A percentile compares a stretch with the other conserved stretches of the same genome.
These are phyloP conservation scores for Tetragonula carbonaria DNA, from an alignment of 2,888 invertebrate genomes.

Conservation along the genomic window DNA sequence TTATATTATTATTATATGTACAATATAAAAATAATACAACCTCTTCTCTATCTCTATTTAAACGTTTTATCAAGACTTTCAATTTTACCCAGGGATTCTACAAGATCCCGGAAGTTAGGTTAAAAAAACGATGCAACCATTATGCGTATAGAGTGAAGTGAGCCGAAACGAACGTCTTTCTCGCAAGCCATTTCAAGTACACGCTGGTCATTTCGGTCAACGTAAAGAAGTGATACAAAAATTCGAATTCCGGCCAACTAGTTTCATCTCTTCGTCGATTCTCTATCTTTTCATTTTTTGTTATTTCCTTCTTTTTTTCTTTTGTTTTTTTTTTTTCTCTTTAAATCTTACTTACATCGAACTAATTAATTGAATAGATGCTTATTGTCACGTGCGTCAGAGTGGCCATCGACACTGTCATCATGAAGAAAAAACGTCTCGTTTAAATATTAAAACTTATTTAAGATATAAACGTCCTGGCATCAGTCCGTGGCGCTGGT, in stretches of 20 bases:
- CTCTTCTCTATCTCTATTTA: neutral
- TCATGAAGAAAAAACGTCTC: constrained; percentile 21
- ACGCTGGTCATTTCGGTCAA: constrained; percentile 31
- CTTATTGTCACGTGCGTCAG: constrained; percentile 77
- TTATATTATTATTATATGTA: constrained; percentile 24
- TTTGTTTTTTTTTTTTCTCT: neutral
- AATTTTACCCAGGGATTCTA: too few species aligned
- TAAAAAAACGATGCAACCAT: constrained; percentile 18
- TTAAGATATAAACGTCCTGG: neutral
- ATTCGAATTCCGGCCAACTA: constrained; percentile 40
- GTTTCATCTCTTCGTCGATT: constrained; percentile 8
- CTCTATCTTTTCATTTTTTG: neutral
- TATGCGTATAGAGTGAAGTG: neutral
- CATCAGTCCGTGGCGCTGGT: neutral
- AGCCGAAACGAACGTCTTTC: neutral
- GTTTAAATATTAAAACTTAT: neutral
- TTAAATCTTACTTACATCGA: constrained; percentile 28
- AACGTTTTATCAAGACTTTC: neutral
- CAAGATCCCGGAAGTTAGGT: neutral
- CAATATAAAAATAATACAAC: constrained; percentile 46
- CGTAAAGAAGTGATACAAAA: constrained; percentile 46
- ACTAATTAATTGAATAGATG: constrained; percentile 70
- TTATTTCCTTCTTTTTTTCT: neutral
- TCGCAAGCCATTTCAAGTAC: constrained; percentile 31
- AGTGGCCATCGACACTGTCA: constrained; percentile 45